Evolutionary conservation across 2,888 invertebrate genomes (phyloP), one percentile per base, ranked within the genome.

Genomic region (Onchidella celtica): DNA sequence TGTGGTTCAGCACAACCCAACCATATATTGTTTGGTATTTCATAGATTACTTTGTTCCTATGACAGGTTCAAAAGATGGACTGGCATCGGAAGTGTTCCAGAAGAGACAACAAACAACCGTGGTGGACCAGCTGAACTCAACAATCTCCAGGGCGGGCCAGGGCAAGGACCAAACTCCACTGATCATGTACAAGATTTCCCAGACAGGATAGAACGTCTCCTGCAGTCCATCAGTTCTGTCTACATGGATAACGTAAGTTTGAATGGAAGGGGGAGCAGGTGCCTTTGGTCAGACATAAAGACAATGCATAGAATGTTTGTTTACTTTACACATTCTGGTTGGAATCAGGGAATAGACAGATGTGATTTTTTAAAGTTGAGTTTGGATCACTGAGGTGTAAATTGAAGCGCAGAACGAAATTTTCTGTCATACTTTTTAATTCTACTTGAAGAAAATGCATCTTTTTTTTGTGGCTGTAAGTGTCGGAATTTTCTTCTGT

Each of bases 181-280:
- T 47, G 81, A 76, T 17, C 69, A 87, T 72, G 87, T 92, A 21
- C 90, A 91, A n/a, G 83, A 91, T 68, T 91, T 93, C 82, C 92
- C 92, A 0, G 90, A 90, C 65, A 90, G 92, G 78, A 91, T 93
- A 61, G 93, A 93, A 84, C 87, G 89, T 68, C 89, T 93, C 36
- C 86, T 93, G 70, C 87, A 91, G 69, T 91, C 90, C 69, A 90
- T 93, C 76, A 92, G 91, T 72, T 88, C 91, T 81, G 91, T 92
- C 66, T 93, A 93, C 85, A 91, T 91, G 85, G 91, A 92, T 57
- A 83, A 84, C 55, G 82, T 84, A 32, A 78, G 69, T 77, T n/a
- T 57, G n/a, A 21, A 57, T 24, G n/a, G n/a, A n/a, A n/a, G n/a
- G n/a, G n/a, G n/a, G n/a, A 57, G 61, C 55, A 55, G 9, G 17